These are phyloP conservation scores for Pristionchus entomophagus DNA, from an alignment of 2,888 invertebrate genomes.

Conservation along the genomic window DNA sequence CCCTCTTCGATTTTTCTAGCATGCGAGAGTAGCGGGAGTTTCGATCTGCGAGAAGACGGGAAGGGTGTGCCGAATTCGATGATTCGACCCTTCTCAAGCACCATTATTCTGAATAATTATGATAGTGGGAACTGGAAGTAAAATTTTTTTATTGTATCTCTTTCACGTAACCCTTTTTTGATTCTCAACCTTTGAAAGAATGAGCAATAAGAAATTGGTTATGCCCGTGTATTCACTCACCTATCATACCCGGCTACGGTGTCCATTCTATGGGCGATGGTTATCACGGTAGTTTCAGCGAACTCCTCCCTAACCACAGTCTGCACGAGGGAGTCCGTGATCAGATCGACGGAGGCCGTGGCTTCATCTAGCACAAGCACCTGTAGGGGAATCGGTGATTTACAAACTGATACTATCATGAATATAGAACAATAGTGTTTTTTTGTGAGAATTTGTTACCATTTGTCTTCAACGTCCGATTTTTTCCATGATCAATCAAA, in stretches of 20 bases:
- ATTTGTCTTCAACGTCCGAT: background rate
- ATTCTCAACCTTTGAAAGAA: no score
- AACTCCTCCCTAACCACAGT: constrained; percentile 84
- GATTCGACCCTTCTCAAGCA: constrained; percentile 77
- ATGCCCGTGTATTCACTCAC: constrained; percentile 51
- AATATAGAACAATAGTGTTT: no score
- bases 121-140: no score
- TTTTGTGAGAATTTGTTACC: no score
- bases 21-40: constrained; percentile 76
- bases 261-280: constrained; percentile 88
- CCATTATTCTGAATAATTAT: constrained; percentile 76
- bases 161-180: no score
- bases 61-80: constrained; percentile 77
- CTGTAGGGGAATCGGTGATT: background rate
- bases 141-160: no score
- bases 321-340: constrained; percentile 78
- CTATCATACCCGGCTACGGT: constrained; percentile 90
- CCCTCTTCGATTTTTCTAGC: constrained; percentile 68
- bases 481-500: background rate
- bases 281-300: constrained; percentile 81
- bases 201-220: no score
- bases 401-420: no score
- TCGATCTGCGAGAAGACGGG: constrained; percentile 74
- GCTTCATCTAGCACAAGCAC: constrained; percentile 23
- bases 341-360: constrained; percentile 77